A percentile compares a stretch with the other conserved stretches of the same genome.
These are phyloP conservation scores for Tragopan temminckii DNA, from an alignment of 2,797 vertebrate species.

Conservation along the genomic window DNA sequence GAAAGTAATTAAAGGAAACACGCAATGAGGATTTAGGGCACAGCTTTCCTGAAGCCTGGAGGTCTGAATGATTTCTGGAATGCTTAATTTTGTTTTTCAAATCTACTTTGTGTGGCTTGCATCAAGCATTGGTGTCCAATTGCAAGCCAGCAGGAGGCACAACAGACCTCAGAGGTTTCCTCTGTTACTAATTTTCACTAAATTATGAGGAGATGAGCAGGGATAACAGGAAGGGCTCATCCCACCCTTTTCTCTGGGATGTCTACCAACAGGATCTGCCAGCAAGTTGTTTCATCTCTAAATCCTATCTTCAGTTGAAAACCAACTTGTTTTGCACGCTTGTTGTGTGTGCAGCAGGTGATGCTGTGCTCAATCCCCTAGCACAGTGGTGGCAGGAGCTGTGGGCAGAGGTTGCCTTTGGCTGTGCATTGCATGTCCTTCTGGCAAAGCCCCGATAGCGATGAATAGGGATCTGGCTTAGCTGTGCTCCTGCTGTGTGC, in stretches of 20 bases:
- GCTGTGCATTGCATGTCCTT: rapidly evolving
- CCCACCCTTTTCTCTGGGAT: neutral
- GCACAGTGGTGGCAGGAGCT: rapidly evolving
- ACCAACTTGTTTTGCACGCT: neutral
- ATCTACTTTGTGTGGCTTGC: neutral
- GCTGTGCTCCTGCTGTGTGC: neutral
- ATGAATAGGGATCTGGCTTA: neutral
- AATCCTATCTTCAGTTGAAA: neutral
- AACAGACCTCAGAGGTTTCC: neutral
- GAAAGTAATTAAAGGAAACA: conserved; percentile 62
- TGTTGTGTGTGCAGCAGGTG: neutral
- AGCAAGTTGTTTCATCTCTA: neutral
- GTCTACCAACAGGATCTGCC: neutral
- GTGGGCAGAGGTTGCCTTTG: neutral
- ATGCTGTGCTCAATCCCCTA: neutral
- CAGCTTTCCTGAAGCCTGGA: neutral
- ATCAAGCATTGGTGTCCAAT: neutral
- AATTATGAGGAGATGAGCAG: neutral
- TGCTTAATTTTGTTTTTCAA: neutral
- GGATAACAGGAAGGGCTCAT: conserved; percentile 5
- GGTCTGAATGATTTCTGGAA: neutral
- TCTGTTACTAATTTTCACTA: neutral
- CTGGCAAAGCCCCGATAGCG: neutral
- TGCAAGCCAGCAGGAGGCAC: neutral
- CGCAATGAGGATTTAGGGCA: conserved; percentile 24